Evolutionary conservation across 1,140 invertebrate genomes (phyloP), one percentile per base, ranked within the genome.

Genomic region (Drosophila athabasca): DNA sequence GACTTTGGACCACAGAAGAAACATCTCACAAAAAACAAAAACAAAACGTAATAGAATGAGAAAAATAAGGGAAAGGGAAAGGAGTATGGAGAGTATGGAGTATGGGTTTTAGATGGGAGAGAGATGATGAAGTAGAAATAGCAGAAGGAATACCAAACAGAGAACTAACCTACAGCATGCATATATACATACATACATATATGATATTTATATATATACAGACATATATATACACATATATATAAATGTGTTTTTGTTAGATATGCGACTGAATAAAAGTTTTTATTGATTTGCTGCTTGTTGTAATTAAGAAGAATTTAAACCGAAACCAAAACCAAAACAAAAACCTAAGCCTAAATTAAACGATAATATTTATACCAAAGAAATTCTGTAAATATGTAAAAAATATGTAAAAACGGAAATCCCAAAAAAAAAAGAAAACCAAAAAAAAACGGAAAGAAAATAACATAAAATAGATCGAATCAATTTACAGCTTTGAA

Each of bases 401-500:
- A 90, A 76, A 82, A 77, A 39, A 39, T 13, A 39, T 11, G 35
- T 50, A 68, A 68, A 75, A 69, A 71, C 24, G 48, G 29, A 31
- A 55, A 75, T 35, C 49, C 59, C 46, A 35, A 48, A 50, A 61
- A 65, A 67, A 51, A 55, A 53, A 54, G 57, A 22, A 31, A 39
- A 53, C 22, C 11, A 79, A 60, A 41, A 58, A 60, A 61, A 54
- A 54, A 53, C 48, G 53, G 39, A 50, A 45, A 67, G 39, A 77
- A 61, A 58, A 52, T 43, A 51, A 67, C 74, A 51, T 74, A 78
- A 67, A 79, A 84, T 72, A 88, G 83, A 83, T 84, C 72, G 79
- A 81, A 80, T 90, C 84, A 88, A 90, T 87, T 89, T 90, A 91
- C 87, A 91, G 90, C 90, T 91, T 91, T 91, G 89, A 91, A 91